Evolutionary conservation across 2,888 invertebrate genomes (phyloP).

Genomic region (Embidobia sp.): DNA sequence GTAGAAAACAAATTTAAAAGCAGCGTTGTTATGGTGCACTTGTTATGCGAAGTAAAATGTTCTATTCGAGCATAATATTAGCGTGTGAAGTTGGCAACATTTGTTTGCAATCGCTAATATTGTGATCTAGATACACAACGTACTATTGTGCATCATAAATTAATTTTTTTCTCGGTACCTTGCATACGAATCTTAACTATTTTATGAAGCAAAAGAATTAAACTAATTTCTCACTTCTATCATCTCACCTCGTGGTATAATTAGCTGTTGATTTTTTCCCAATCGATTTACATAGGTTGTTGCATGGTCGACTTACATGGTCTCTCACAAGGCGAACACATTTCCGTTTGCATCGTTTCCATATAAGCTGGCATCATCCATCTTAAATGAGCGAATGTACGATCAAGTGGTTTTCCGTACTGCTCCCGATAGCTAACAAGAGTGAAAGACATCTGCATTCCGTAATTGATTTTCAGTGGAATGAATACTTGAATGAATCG

Average conservation of each 20-base stretch:
- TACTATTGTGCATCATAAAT: too few relatives aligned
- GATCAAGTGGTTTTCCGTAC: constrained; percentile 13
- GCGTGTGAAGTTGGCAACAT: too few relatives aligned
- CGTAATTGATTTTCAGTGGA: neutral
- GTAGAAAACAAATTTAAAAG: too few relatives aligned
- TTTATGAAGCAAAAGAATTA: too few relatives aligned
- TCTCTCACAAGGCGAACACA: constrained; percentile 41
- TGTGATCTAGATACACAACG: too few relatives aligned
- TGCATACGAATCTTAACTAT: too few relatives aligned
- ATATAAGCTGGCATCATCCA: constrained; percentile 10
- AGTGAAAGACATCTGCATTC: constrained; percentile 31
- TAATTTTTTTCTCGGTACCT: too few relatives aligned
- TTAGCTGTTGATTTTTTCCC: constrained; percentile 7
- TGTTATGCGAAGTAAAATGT: too few relatives aligned
- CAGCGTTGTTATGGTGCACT: too few relatives aligned
- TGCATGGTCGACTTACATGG: constrained; percentile 32
- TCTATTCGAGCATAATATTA: too few relatives aligned
- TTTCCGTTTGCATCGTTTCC: constrained; percentile 36
- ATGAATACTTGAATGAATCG: constrained; percentile 37
- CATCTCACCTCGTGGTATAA: constrained; percentile 8
- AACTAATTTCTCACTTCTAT: constrained; percentile 2
- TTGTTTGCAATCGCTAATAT: too few relatives aligned
- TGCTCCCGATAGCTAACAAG: constrained; percentile 43
- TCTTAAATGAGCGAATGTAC: constrained; percentile 1
- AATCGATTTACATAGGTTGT: constrained; percentile 10